phyloP scores from a whole-genome alignment of 2,888 invertebrate genomes.

The Caenorhabditis imperialis region DNA sequence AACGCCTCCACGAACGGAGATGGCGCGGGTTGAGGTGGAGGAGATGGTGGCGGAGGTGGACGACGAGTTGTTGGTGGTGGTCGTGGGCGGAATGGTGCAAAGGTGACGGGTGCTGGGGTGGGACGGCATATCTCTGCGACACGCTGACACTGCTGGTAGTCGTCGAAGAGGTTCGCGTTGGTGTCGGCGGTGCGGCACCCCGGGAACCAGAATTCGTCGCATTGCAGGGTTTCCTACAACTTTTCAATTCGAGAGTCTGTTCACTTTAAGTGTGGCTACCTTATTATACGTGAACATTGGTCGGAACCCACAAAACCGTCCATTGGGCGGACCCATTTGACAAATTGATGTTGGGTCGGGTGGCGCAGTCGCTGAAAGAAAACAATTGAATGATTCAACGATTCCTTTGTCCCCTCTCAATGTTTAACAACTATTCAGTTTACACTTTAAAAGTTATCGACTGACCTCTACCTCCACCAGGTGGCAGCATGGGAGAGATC shows the following conservation, averaged over 20 bases:
- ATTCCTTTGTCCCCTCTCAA: not conserved
- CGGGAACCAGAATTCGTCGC: slow-evolving; percentile 77
- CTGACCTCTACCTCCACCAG: slow-evolving; percentile 15
- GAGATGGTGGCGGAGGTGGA: slow-evolving; percentile 52
- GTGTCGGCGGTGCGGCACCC: slow-evolving; percentile 74
- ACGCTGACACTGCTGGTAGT: slow-evolving; percentile 64
- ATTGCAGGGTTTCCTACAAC: slow-evolving; percentile 71
- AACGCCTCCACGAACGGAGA: slow-evolving; percentile 50
- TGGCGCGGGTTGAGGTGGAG: slow-evolving; percentile 46
- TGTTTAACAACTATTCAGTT: slow-evolving; percentile 8
- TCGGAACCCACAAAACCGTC: slow-evolving; percentile 76
- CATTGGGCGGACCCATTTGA: slow-evolving; percentile 72
- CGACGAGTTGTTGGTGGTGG: slow-evolving; percentile 37
- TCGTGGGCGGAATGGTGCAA: slow-evolving; percentile 53
- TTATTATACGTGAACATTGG: slow-evolving; percentile 68
- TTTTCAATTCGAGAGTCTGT: too few relatives aligned
- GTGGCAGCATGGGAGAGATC: slow-evolving; percentile 36
- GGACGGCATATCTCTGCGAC: slow-evolving; percentile 69
- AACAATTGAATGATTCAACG: slow-evolving; percentile 14
- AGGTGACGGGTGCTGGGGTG: slow-evolving; percentile 55
- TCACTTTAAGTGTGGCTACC: too few relatives aligned
- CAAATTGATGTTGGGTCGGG: slow-evolving; percentile 61
- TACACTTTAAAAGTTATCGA: slow-evolving; percentile 15
- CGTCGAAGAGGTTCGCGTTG: slow-evolving; percentile 75
- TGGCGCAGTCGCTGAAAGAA: slow-evolving; percentile 29